Evolutionary conservation across 2,888 invertebrate genomes (phyloP).

Genomic region (Drosophila borealis): DNA sequence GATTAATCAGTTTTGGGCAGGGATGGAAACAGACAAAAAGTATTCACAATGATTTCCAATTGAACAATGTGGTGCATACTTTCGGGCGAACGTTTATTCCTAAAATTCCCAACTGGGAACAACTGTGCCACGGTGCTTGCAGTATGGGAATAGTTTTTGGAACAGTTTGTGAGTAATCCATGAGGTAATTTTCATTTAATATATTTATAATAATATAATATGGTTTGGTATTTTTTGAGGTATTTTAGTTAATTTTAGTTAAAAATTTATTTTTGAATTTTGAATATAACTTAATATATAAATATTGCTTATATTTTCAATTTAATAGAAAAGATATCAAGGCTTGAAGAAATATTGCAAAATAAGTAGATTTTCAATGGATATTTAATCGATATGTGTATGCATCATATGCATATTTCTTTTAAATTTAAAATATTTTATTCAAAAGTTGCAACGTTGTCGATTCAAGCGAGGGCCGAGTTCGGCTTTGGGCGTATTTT

Average conservation of each 20-base stretch:
- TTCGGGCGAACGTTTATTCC: background rate
- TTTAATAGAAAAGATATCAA: too few species aligned
- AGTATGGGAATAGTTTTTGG: background rate
- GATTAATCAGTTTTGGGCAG: too few species aligned
- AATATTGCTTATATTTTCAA: background rate
- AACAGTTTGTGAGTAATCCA: background rate
- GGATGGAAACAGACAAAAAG: background rate
- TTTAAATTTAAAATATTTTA: background rate
- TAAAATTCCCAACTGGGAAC: background rate
- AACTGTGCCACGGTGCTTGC: background rate
- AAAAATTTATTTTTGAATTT: too few species aligned
- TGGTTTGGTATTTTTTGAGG: too few species aligned
- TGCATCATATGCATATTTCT: background rate
- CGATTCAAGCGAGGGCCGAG: constrained; percentile 1
- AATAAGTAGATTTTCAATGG: too few species aligned
- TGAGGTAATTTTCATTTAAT: background rate
- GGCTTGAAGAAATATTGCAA: too few species aligned
- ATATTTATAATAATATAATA: too few species aligned
- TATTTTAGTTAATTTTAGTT: too few species aligned
- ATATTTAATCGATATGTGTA: too few species aligned
- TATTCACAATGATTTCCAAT: background rate
- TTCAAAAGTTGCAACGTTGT: constrained; percentile 1
- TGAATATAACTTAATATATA: background rate
- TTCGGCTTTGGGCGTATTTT: constrained; percentile 14
- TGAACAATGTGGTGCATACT: constrained; percentile 14